Evolutionary conservation across 1,140 invertebrate species (phyloP).

Genomic region (Monochamus saltuarius): DNA sequence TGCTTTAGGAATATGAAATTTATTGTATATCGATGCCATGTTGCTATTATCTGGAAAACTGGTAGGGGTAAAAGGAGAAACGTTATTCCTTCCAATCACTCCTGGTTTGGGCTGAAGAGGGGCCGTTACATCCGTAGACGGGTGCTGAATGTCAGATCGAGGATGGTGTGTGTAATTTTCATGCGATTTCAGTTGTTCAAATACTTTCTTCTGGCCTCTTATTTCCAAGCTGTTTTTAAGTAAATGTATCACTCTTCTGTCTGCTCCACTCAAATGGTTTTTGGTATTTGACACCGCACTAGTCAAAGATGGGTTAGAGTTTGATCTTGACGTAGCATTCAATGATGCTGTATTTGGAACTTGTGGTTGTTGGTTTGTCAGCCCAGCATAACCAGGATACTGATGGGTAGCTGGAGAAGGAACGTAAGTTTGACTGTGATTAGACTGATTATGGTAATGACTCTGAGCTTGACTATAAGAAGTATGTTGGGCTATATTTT

Average conservation of each 20-base stretch:
- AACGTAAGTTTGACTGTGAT: slow-evolving; percentile 45
- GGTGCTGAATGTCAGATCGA: slow-evolving; percentile 44
- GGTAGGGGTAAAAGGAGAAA: slow-evolving; percentile 60
- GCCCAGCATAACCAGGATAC: slow-evolving; percentile 34
- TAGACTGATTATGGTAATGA: slow-evolving; percentile 28
- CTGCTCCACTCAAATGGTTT: slow-evolving; percentile 39
- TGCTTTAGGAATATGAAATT: slow-evolving; percentile 66
- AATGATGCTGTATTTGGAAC: slow-evolving; percentile 31
- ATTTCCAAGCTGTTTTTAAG: slow-evolving; percentile 69
- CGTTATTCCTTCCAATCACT: slow-evolving; percentile 56
- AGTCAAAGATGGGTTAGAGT: slow-evolving; percentile 35
- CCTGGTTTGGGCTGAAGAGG: slow-evolving; percentile 58
- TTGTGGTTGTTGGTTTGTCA: slow-evolving; percentile 27
- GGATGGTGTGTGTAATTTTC: slow-evolving; percentile 30
- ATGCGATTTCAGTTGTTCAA: slow-evolving; percentile 43
- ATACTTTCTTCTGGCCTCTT: slow-evolving; percentile 57
- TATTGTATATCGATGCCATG: slow-evolving; percentile 58
- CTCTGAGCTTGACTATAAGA: slow-evolving; percentile 3
- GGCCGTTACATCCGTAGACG: slow-evolving; percentile 53
- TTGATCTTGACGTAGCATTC: slow-evolving; percentile 29
- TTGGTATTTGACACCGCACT: slow-evolving; percentile 21
- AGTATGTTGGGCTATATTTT: slow-evolving; percentile 6
- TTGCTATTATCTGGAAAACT: slow-evolving; percentile 56
- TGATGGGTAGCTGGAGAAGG: slow-evolving; percentile 38
- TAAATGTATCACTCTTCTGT: slow-evolving; percentile 67